Conservation (phyloP, 2,797 vertebrate species). For the Momotus momota region DNA sequence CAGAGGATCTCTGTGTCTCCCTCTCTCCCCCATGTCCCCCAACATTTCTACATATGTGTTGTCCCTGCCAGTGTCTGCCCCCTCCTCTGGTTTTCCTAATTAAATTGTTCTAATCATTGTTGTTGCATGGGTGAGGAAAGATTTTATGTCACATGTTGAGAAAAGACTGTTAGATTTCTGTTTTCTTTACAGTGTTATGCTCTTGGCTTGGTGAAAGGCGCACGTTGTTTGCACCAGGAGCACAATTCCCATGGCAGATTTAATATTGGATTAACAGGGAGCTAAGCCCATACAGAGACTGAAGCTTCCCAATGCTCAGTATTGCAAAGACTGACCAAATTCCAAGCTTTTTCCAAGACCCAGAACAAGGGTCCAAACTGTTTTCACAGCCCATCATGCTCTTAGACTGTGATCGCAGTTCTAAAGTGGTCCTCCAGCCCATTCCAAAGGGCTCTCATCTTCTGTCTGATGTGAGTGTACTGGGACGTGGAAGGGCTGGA, state of each 20-base stretch:
- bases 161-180: background rate
- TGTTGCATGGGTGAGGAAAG: background rate
- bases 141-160: background rate
- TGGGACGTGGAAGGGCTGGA: background rate
- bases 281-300: background rate
- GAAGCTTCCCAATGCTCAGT: background rate
- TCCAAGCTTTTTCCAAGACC: background rate
- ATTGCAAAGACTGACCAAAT: background rate
- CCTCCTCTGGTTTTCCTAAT: background rate
- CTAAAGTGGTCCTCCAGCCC: background rate
- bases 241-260: background rate
- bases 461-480: background rate
- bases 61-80: background rate
- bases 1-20: background rate
- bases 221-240: background rate
- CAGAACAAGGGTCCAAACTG: background rate
- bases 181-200: background rate
- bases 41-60: background rate
- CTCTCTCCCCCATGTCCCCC: background rate
- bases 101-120: background rate
- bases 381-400: background rate
- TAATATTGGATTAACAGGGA: background rate
- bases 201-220: background rate
- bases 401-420: background rate
- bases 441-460: background rate